Percentiles rank a stretch among this genome's conserved stretches.
These are phyloP conservation scores for Drosophila neotestacea DNA, from an alignment of 2,888 invertebrate species.

Conservation along the genomic window DNA sequence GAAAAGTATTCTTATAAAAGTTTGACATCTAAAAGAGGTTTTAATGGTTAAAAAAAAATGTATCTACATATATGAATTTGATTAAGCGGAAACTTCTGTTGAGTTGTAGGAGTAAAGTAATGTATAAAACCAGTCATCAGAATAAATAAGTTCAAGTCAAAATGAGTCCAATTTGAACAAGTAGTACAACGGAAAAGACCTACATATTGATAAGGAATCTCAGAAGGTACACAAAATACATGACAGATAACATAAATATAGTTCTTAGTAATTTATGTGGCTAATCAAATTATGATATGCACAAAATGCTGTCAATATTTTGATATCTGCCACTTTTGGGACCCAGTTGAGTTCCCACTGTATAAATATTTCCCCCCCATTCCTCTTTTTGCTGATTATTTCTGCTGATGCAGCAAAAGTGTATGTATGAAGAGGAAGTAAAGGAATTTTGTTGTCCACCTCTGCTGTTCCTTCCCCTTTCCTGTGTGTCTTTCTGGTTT, in stretches of 20 bases:
- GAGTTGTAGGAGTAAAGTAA: too few relatives aligned
- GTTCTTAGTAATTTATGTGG: not conserved
- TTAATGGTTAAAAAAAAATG: too few relatives aligned
- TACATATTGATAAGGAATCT: not conserved
- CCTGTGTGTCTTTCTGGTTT: constrained; percentile 18
- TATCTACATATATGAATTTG: too few relatives aligned
- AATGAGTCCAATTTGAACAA: too few relatives aligned
- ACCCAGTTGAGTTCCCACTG: not conserved
- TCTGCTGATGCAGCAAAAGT: constrained; percentile 15
- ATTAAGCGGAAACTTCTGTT: too few relatives aligned
- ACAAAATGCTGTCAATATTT: constrained; percentile 26
- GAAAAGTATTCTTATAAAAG: too few relatives aligned
- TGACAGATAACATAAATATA: not conserved
- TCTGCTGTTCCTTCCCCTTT: constrained; percentile 8
- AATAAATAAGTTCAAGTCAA: too few relatives aligned
- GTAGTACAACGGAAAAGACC: not conserved
- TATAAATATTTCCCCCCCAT: not conserved
- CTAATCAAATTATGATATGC: constrained; percentile 34
- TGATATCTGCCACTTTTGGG: not conserved
- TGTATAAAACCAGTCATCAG: too few relatives aligned
- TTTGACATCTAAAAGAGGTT: too few relatives aligned
- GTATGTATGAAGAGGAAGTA: not conserved
- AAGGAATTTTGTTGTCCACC: not conserved
- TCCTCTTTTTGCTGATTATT: constrained; percentile 6
- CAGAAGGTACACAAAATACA: not conserved